Percentiles rank a stretch among this genome's conserved stretches.
phyloP scores from a whole-genome alignment of 2,113 vertebrate genomes.

The Pygoscelis antarcticus region DNA sequence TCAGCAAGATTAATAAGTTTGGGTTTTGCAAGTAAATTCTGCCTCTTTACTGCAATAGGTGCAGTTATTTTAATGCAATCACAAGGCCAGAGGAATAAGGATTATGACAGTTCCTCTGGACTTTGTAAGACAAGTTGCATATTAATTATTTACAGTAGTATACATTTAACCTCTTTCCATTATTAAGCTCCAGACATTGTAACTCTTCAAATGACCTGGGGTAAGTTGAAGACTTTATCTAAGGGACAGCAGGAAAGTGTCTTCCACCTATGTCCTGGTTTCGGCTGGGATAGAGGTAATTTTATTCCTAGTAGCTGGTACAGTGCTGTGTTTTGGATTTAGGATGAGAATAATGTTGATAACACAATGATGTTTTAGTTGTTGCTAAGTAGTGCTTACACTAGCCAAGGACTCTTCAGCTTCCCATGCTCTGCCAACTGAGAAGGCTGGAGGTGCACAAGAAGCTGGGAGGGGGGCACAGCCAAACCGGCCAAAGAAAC shows the following conservation, averaged over 20 bases:
- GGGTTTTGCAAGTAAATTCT: neutral
- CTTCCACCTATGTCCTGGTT: neutral
- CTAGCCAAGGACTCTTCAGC: no score
- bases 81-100: neutral
- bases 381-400: no score
- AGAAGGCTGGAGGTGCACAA: no score
- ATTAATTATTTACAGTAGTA: conserved; percentile 3
- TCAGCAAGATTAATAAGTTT: neutral
- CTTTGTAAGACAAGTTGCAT: neutral
- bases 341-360: no score
- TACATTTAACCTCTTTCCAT: neutral
- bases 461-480: no score
- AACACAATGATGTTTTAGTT: no score
- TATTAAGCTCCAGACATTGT: neutral
- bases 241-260: neutral
- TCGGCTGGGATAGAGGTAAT: no score
- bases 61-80: neutral
- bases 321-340: no score
- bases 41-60: neutral
- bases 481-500: no score
- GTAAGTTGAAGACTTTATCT: neutral
- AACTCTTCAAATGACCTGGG: neutral
- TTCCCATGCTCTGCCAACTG: no score
- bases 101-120: neutral
- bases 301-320: no score